These are phyloP conservation scores for Argyrosomus regius DNA, from an alignment of 2,797 vertebrate species.

Conservation along the genomic window DNA sequence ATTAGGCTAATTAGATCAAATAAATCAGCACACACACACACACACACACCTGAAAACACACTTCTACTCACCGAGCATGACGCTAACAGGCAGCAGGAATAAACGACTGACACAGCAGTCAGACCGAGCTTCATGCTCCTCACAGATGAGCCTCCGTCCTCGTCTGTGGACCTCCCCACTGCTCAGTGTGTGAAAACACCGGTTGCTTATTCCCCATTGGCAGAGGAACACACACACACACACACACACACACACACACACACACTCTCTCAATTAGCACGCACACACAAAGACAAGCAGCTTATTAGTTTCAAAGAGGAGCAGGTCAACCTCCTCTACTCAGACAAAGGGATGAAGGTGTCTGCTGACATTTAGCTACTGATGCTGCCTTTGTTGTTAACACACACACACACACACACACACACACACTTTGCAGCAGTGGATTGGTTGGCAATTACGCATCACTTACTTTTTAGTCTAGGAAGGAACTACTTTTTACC, in stretches of 20 bases:
- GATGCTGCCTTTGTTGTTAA: slow-evolving; percentile 57
- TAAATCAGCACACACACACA: slow-evolving; percentile 14
- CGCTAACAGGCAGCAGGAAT: slow-evolving; percentile 21
- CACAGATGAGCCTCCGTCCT: slow-evolving; percentile 38
- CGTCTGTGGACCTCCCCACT: slow-evolving; percentile 8
- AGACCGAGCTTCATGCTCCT: slow-evolving; percentile 46
- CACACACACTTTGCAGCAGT: slow-evolving; percentile 12
- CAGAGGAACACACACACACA: slow-evolving; percentile 6
- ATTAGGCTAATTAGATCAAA: slow-evolving; percentile 25
- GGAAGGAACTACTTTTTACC: slow-evolving; percentile 20
- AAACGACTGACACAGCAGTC: slow-evolving; percentile 20
- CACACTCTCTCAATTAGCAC: slow-evolving; percentile 43
- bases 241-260: slow-evolving; percentile 23
- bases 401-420: slow-evolving; percentile 41
- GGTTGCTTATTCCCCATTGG: slow-evolving; percentile 53
- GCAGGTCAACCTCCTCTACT: slow-evolving; percentile 42
- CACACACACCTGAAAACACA: background rate
- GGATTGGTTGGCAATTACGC: slow-evolving; percentile 36
- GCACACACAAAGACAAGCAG: slow-evolving; percentile 57
- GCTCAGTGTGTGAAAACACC: slow-evolving; percentile 47
- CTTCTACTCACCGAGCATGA: slow-evolving; percentile 61
- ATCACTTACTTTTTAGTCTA: slow-evolving; percentile 6
- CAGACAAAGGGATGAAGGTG: slow-evolving; percentile 52
- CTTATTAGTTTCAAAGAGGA: slow-evolving; percentile 50
- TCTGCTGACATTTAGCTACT: slow-evolving; percentile 62